phyloP scores from a whole-genome alignment of 2,797 vertebrate species.

The Phaenicophaeus curvirostris region DNA sequence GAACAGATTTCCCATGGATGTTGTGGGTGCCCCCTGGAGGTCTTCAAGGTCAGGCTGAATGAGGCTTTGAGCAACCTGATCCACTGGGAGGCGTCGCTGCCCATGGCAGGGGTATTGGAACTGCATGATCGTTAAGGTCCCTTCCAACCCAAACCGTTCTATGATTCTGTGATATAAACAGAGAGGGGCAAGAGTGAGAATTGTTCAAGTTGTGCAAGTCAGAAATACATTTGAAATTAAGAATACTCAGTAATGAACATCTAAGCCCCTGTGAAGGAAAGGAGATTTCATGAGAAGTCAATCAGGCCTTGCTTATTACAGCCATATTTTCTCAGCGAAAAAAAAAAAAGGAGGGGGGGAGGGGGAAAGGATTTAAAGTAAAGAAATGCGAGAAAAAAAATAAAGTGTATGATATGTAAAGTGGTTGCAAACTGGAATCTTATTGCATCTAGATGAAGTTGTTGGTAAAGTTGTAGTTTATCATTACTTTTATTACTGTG shows the following conservation, averaged over 20 bases:
- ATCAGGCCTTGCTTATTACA: conserved; percentile 58
- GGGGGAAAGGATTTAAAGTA: too few relatives aligned
- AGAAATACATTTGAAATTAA: conserved; percentile 35
- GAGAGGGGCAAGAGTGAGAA: neutral
- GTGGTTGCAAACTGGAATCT: neutral
- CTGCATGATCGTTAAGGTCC: too few relatives aligned
- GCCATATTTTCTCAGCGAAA: neutral
- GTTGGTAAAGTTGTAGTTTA: conserved; percentile 22
- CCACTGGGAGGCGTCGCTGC: too few relatives aligned
- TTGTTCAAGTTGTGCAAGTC: conserved; percentile 26
- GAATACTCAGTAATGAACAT: conserved; percentile 44
- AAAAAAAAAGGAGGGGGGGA: too few relatives aligned
- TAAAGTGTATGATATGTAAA: neutral
- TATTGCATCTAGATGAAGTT: neutral
- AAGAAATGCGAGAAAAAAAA: neutral
- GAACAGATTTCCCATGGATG: too few relatives aligned
- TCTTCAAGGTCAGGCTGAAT: too few relatives aligned
- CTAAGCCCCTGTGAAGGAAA: conserved; percentile 23
- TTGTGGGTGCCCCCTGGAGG: too few relatives aligned
- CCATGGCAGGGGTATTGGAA: too few relatives aligned
- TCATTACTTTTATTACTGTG: conserved; percentile 19
- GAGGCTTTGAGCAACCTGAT: too few relatives aligned
- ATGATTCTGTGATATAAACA: neutral
- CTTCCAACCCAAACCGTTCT: too few relatives aligned
- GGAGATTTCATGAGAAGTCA: conserved; percentile 48